Base-by-base conservation (phyloP, 2,888 invertebrate species). In the Pelosia muscerda region DNA sequence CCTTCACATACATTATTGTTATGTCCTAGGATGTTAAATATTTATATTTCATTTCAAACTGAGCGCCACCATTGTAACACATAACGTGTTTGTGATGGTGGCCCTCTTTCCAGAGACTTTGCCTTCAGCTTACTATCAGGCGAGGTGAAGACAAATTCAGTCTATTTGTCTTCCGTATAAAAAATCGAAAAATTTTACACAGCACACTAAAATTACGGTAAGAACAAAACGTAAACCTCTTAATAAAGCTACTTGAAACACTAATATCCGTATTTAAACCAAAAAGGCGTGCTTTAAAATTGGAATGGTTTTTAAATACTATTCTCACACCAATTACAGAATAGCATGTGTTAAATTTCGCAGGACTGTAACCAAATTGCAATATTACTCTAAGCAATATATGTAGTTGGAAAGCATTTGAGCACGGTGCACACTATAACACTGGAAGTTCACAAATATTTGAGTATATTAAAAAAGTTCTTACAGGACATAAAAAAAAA, bases 341-440 rank as follows among this genome's bases (percentile, higher is more conserved):
- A 34, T 42, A 23, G 60, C 60, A 55, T 66, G 53, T 38, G 38
- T 66, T 5, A 26, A 59, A 65, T 59, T 10, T 54, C 34, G 11
- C 19, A 9, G n/a, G 8, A 60, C 67, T 68, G 69, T 64, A 64
- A 55, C 56, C 59, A 25, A 78, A 73, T 78, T 75, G 76, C 72
- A 67, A 69, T 78, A 67, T 76, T 73, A 73, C 68, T 76, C 65
- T 73, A 79, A 76, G 55, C 38, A 67, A 69, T 67, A 69, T 66
- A 76, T 66, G 69, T 73, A 63, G 57, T 42, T 58, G 10, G 23
- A 49, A 61, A 31, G 22, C 28, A 22, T 19, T 57, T 28, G 28
- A 10, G n/a, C 10, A 19, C 9, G 56, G 19, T 57, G 28, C 19
- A 57, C 56, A 19, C 19, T 28, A 28, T 19, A 56, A 13, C n/a